Conservation (phyloP, 2,113 vertebrate genomes). For the Microtus richardsoni region DNA sequence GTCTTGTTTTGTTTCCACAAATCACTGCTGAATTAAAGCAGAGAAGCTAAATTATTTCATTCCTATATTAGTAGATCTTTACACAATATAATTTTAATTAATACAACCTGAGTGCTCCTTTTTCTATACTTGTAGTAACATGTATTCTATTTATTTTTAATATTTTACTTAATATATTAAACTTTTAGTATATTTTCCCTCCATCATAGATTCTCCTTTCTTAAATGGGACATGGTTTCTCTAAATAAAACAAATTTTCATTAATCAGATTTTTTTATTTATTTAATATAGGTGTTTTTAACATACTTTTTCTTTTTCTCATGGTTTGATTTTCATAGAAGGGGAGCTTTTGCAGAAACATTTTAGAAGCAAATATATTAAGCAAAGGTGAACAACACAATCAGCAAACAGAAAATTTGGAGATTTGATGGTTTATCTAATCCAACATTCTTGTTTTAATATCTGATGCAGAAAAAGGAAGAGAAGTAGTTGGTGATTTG, state of each 20-base stretch:
- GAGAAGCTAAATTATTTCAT: not conserved
- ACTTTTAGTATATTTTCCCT: not conserved
- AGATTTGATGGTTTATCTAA: not conserved
- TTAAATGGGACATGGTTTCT: not conserved
- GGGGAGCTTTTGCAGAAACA: not conserved
- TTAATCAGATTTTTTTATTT: not conserved
- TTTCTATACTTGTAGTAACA: not conserved
- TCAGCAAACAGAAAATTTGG: not conserved
- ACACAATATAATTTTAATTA: not conserved
- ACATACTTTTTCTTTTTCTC: not conserved
- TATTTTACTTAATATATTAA: not conserved
- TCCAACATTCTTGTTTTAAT: not conserved
- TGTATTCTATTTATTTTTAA: not conserved
- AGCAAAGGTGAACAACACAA: not conserved
- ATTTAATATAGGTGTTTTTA: not conserved
- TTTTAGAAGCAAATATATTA: not conserved
- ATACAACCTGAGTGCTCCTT: fast-evolving
- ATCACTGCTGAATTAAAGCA: not conserved
- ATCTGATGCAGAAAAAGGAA: not conserved
- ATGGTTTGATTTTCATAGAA: not conserved
- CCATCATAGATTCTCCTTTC: not conserved
- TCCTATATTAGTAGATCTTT: not conserved
- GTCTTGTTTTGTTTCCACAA: not conserved
- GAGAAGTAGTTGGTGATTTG: not conserved
- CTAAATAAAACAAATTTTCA: not conserved